Percentiles rank a stretch among this genome's conserved stretches.
phyloP scores from a whole-genome alignment of 2,888 invertebrate species.

The Emmelina monodactyla region DNA sequence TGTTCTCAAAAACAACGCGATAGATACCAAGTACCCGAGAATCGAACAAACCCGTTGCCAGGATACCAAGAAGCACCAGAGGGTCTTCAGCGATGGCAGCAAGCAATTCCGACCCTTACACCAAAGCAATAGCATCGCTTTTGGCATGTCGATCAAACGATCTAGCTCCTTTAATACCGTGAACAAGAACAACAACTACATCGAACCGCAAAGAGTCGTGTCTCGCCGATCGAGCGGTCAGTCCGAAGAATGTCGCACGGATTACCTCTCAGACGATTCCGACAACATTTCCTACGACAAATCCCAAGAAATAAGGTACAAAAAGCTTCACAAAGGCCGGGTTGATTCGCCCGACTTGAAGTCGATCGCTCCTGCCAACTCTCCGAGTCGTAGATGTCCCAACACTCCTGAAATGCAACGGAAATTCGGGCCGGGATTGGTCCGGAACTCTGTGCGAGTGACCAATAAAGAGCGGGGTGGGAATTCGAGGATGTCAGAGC shows the following conservation, averaged over 20 bases:
- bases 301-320: slow-evolving; percentile 62
- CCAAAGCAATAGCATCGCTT: slow-evolving; percentile 19
- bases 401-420: slow-evolving; percentile 70
- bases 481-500: slow-evolving; percentile 70
- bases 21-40: slow-evolving; percentile 38
- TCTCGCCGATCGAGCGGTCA: slow-evolving; percentile 41
- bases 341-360: slow-evolving; percentile 65
- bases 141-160: slow-evolving; percentile 64
- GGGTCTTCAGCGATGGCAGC: slow-evolving; percentile 33
- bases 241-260: slow-evolving; percentile 39
- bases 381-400: slow-evolving; percentile 65
- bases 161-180: slow-evolving; percentile 73
- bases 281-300: slow-evolving; percentile 46
- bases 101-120: slow-evolving; percentile 22
- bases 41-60: slow-evolving; percentile 55
- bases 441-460: slow-evolving; percentile 45
- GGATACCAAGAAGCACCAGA: slow-evolving; percentile 41
- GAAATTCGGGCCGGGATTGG: slow-evolving; percentile 62
- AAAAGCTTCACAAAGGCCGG: slow-evolving; percentile 73
- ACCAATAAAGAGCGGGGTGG: slow-evolving; percentile 53
- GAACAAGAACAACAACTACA: slow-evolving; percentile 48
- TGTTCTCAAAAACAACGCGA: slow-evolving; percentile 50
- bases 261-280: slow-evolving; percentile 47
- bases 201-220: slow-evolving; percentile 30
- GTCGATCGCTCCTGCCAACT: slow-evolving; percentile 49